Evolutionary conservation across 2,797 vertebrate genomes (phyloP).

Genomic region (Scyliorhinus canicula): DNA sequence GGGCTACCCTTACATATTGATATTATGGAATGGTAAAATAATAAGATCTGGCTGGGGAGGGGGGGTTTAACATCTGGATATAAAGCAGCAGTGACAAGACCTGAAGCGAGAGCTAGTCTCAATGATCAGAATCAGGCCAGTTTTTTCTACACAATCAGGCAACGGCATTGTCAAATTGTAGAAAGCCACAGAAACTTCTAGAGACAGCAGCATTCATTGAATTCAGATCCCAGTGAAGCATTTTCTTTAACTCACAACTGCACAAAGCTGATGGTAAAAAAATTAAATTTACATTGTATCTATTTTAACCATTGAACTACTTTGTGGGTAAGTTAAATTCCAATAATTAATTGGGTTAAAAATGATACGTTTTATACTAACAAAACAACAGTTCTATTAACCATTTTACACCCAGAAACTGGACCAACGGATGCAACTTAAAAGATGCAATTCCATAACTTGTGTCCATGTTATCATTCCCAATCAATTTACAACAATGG

Average conservation of each 20-base stretch:
- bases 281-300: neutral
- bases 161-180: constrained; percentile 52
- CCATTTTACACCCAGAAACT: neutral
- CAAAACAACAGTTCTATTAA: neutral
- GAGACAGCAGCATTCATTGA: constrained; percentile 41
- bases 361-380: neutral
- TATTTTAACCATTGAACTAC: neutral
- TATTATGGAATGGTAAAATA: neutral
- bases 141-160: constrained; percentile 52
- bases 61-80: constrained; percentile 27
- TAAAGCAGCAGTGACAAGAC: constrained; percentile 50
- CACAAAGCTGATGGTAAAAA: neutral
- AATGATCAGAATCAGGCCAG: constrained; percentile 54
- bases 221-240: neutral
- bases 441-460: neutral
- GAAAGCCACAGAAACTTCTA: constrained; percentile 52
- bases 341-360: neutral
- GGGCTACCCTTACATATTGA: neutral
- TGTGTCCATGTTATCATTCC: neutral
- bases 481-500: neutral
- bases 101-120: constrained; percentile 47
- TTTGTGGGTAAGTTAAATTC: neutral
- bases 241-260: neutral
- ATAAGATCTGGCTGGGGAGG: neutral
- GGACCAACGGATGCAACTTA: neutral